phyloP scores from a whole-genome alignment of 2,888 invertebrate species.

The Augochlorella aurata region DNA sequence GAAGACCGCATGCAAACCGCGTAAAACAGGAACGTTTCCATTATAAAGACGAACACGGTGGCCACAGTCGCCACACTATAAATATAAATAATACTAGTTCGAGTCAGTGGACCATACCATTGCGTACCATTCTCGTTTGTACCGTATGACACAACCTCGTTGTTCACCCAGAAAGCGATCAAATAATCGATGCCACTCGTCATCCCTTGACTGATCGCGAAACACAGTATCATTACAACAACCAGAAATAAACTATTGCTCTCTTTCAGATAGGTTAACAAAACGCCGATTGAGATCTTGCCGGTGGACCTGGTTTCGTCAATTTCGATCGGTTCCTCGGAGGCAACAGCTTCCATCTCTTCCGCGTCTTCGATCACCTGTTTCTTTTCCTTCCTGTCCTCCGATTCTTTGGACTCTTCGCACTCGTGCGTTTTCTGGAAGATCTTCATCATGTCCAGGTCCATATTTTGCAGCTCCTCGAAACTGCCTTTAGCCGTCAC shows the following conservation, averaged over 20 bases:
- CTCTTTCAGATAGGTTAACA: conserved; percentile 75
- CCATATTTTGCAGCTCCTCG: conserved; percentile 83
- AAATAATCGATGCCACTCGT: conserved; percentile 79
- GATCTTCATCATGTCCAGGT: conserved; percentile 83
- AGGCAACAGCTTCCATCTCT: conserved; percentile 71
- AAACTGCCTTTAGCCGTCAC: conserved; percentile 84
- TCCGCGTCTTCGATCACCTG: background rate
- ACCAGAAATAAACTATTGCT: conserved; percentile 72
- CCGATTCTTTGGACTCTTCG: background rate
- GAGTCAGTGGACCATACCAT: conserved; percentile 55
- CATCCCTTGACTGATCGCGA: conserved; percentile 71
- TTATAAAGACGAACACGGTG: conserved; percentile 79
- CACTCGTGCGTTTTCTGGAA: conserved; percentile 72
- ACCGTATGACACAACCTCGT: conserved; percentile 81
- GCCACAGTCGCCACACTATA: conserved; percentile 82
- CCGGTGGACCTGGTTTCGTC: conserved; percentile 64
- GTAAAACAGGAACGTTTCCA: conserved; percentile 83
- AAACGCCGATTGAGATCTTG: conserved; percentile 62
- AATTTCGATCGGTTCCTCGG: conserved; percentile 32
- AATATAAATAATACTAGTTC: conserved; percentile 83
- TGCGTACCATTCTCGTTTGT: conserved; percentile 37
- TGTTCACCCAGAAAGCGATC: conserved; percentile 83
- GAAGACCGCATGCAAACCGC: conserved; percentile 90
- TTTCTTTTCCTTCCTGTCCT: background rate
- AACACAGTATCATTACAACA: conserved; percentile 64